Base-by-base conservation (phyloP, 2,113 vertebrate genomes). In the Clarias gariepinus region DNA sequence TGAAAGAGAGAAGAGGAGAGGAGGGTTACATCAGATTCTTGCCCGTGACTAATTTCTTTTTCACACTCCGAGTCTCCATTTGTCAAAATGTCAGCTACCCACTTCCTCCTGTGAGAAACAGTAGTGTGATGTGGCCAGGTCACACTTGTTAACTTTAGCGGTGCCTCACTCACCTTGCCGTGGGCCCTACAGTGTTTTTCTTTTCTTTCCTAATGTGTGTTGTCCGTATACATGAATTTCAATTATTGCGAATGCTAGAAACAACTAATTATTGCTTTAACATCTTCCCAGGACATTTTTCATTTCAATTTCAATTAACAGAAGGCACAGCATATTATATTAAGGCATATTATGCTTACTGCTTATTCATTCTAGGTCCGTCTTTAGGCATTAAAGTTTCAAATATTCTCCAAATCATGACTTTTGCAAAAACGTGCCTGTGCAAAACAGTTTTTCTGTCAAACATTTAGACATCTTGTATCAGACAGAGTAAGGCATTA, bases 31-130 rank as follows among this genome's bases (percentile, higher is more conserved):
- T 88, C 86, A 86, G 90, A 91, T 90, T 90, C 92, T 87, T 92
- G 90, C 64, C 88, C 91, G 91, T 91, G 91, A 94, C 94, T 93
- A 94, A 95, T 94, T 92, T 90, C 92, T 94, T 94, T 93, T 94
- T 95, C 93, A 94, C 94, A 94, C 92, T 84, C 92, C 91, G 88
- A 85, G 87, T 86, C 89, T 89, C 89, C 91, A 93, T 93, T 91
- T 88, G 92, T 94, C 91, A 93, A 71, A 82, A 86, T 89, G 90
- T 92, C 89, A 86, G 87, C 91, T 87, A 88, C 74, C 66, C 88
- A 28, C 64, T 86, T 84, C 79, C 87, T 77, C 80, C 71, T 84
- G 69, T 68, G 84, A 84, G 79, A 84, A 85, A 81, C 76, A 28
- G 82, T 84, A 78, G 85, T 84, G 81, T 66, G 81, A 53, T 87